Percentiles rank a stretch among this genome's conserved stretches.
phyloP scores from a whole-genome alignment of 92 coral and sea anemone genomes.

The Isaurus tuberculatus region DNA sequence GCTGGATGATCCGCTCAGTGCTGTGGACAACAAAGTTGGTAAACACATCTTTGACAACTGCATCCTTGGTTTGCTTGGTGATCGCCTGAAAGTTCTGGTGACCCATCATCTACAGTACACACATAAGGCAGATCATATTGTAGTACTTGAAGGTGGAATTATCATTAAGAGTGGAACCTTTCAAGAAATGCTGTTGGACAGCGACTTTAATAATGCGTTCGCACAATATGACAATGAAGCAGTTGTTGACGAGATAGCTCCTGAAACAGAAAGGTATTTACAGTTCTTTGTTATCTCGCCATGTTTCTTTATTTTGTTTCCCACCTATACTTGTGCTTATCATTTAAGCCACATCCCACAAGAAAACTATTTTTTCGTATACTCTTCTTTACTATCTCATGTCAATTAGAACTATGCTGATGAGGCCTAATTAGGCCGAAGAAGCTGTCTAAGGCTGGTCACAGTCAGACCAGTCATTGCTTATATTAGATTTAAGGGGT shows the following conservation, averaged over 20 bases:
- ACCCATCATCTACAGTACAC: constrained; percentile 32
- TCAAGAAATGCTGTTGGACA: constrained; percentile 5
- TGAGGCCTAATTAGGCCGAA: no score
- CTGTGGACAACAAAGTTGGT: constrained; percentile 23
- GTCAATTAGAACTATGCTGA: no score
- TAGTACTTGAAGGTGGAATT: constrained; percentile 3
- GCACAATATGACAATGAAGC: constrained; percentile 21
- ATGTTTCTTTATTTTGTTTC: background rate
- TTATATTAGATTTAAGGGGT: no score
- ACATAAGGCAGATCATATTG: constrained; percentile 14
- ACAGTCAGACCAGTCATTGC: no score
- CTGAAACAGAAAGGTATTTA: background rate
- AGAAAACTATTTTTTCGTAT: no score
- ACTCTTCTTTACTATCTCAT: no score
- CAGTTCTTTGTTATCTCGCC: background rate
- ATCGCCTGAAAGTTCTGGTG: constrained; percentile 6
- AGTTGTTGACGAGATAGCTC: constrained; percentile 13
- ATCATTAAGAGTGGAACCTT: constrained; percentile 13
- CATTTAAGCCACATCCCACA: no score
- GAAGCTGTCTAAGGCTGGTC: no score
- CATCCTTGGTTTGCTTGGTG: background rate
- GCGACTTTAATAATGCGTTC: background rate
- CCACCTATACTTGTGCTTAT: background rate
- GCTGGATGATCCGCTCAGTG: constrained; percentile 23
- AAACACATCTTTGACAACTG: constrained; percentile 25